Evolutionary conservation across 2,888 invertebrate genomes (phyloP).

Genomic region (Crossocerus cetratus): DNA sequence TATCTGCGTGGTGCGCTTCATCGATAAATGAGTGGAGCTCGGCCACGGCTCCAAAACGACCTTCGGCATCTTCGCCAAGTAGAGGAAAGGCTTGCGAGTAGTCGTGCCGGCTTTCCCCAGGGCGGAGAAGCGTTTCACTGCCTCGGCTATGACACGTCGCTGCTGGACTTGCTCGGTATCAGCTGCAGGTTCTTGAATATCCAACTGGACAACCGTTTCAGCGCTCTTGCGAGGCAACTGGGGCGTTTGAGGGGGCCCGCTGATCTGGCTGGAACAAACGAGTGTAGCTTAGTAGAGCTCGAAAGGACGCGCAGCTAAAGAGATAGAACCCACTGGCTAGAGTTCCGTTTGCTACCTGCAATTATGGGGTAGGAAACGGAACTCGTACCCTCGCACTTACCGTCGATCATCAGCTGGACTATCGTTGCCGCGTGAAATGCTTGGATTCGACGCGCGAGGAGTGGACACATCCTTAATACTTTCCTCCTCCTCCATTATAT

Average conservation of each 20-base stretch:
- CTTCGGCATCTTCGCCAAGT: conserved; percentile 53
- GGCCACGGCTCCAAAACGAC: conserved; percentile 69
- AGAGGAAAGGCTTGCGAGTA: conserved; percentile 66
- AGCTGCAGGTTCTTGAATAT: conserved; percentile 58
- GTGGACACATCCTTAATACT: conserved; percentile 56
- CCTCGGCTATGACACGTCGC: conserved; percentile 55
- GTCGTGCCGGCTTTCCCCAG: conserved; percentile 50
- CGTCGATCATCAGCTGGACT: conserved; percentile 67
- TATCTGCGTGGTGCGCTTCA: conserved; percentile 25
- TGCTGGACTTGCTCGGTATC: conserved; percentile 45
- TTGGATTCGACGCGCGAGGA: conserved; percentile 66
- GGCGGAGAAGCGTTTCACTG: conserved; percentile 62
- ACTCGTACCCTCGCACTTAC: conserved; percentile 64
- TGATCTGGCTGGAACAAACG: conserved; percentile 76
- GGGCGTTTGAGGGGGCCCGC: conserved; percentile 68
- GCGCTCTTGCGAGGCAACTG: conserved; percentile 63
- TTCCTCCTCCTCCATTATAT: conserved; percentile 78
- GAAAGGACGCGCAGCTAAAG: background rate
- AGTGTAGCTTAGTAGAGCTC: conserved; percentile 64
- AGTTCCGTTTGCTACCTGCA: background rate
- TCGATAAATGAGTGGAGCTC: conserved; percentile 69
- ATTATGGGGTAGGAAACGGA: background rate
- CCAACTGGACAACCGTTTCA: conserved; percentile 73
- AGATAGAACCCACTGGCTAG: too few relatives aligned
- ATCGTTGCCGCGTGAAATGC: conserved; percentile 62